Conservation (phyloP, 2,113 vertebrate genomes). For the Amazona vittata region DNA sequence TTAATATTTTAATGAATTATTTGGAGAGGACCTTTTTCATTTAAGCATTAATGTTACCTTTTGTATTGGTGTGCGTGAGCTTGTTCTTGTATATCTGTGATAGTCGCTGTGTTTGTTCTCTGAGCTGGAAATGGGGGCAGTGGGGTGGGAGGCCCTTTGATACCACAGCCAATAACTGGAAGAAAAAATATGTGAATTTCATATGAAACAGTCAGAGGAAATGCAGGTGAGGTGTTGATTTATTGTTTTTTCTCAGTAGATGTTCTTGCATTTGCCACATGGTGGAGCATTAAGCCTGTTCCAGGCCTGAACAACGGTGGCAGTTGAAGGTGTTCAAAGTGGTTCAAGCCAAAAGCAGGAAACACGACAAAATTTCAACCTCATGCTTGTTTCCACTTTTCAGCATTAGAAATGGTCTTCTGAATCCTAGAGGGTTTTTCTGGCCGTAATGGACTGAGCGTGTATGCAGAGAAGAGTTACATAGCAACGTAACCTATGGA, state of each 20-base stretch:
- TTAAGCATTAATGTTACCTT: constrained; percentile 81
- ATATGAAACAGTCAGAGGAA: constrained; percentile 49
- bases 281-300: constrained; percentile 51
- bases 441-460: constrained; percentile 31
- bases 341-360: constrained; percentile 72
- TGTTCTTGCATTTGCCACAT: constrained; percentile 36
- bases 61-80: constrained; percentile 75
- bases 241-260: constrained; percentile 35
- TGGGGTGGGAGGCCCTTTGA: constrained; percentile 70
- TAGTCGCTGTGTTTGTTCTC: constrained; percentile 74
- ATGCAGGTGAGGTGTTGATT: constrained; percentile 12
- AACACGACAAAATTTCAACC: constrained; percentile 50
- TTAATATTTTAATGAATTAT: constrained; percentile 85
- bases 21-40: constrained; percentile 77
- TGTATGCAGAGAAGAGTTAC: constrained; percentile 67
- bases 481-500: constrained; percentile 58
- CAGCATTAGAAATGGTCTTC: constrained; percentile 51
- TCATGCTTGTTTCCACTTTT: constrained; percentile 58
- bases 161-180: constrained; percentile 83
- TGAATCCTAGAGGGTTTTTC: constrained; percentile 39
- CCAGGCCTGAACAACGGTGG: constrained; percentile 32
- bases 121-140: constrained; percentile 76
- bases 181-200: constrained; percentile 76
- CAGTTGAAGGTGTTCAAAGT: constrained; percentile 60
- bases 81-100: constrained; percentile 79